Evolutionary conservation across 2,797 vertebrate genomes (phyloP).

Genomic region (Amphiprion clarkii): DNA sequence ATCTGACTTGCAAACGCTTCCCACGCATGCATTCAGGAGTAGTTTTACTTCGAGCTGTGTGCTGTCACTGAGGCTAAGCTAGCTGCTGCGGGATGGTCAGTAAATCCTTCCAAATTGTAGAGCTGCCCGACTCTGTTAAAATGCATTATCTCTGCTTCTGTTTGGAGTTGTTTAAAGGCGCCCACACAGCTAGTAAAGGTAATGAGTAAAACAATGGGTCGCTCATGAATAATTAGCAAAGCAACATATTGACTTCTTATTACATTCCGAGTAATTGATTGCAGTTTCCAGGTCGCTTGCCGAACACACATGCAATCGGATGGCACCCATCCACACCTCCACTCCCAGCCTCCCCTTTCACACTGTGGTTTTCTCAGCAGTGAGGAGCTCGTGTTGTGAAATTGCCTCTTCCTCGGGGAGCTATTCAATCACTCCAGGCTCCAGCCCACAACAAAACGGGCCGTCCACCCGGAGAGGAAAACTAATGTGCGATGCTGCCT

Average conservation of each 20-base stretch:
- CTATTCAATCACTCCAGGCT: constrained; percentile 81
- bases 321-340: constrained; percentile 29
- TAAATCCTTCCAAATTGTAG: background rate
- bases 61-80: background rate
- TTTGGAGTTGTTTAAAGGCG: background rate
- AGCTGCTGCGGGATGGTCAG: background rate
- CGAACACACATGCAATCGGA: constrained; percentile 24
- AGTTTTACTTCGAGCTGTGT: background rate
- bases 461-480: constrained; percentile 67
- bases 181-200: no score
- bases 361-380: constrained; percentile 57
- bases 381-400: constrained; percentile 69
- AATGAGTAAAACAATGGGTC: no score
- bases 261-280: constrained; percentile 1
- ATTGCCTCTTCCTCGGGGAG: constrained; percentile 78
- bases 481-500: constrained; percentile 66
- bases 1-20: background rate
- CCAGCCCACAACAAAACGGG: constrained; percentile 67
- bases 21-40: background rate
- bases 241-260: no score
- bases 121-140: background rate
- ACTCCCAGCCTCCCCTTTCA: constrained; percentile 31
- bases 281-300: background rate
- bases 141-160: background rate
- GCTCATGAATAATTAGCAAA: no score